A percentile compares a stretch with the other conserved stretches of the same genome.
Evolutionary conservation across 2,113 vertebrate species (phyloP).

Genomic region (Cromileptes altivelis): DNA sequence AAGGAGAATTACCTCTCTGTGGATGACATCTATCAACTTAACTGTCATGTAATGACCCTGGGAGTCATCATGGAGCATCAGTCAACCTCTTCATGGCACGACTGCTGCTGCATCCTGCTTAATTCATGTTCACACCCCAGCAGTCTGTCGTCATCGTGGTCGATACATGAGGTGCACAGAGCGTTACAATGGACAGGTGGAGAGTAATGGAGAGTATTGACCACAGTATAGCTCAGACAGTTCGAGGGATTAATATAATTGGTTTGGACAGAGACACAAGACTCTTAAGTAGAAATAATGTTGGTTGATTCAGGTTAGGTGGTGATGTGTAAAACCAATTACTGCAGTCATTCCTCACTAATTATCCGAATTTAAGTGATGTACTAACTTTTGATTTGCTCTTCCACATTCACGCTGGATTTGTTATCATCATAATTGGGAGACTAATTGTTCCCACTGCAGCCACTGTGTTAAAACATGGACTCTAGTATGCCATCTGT

Average conservation of each 20-base stretch:
- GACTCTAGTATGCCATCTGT: neutral
- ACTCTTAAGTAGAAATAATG: slow-evolving; percentile 29
- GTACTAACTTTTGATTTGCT: slow-evolving; percentile 21
- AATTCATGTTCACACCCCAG: slow-evolving; percentile 71
- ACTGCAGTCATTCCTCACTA: slow-evolving; percentile 39
- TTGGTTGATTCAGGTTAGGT: slow-evolving; percentile 37
- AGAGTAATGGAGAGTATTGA: slow-evolving; percentile 48
- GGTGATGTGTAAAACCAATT: slow-evolving; percentile 58
- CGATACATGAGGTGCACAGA: slow-evolving; percentile 40
- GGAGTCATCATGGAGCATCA: slow-evolving; percentile 67
- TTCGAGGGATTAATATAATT: slow-evolving; percentile 25
- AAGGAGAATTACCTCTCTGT: slow-evolving; percentile 76
- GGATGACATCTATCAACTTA: slow-evolving; percentile 75
- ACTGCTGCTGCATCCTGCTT: slow-evolving; percentile 56
- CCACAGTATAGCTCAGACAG: slow-evolving; percentile 8
- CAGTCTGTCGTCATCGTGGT: slow-evolving; percentile 42
- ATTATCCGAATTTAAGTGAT: slow-evolving; percentile 41
- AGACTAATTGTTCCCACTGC: slow-evolving; percentile 26
- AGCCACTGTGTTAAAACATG: neutral
- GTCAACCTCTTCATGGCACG: slow-evolving; percentile 54
- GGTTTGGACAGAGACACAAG: slow-evolving; percentile 34
- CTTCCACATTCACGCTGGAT: neutral
- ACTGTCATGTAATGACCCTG: slow-evolving; percentile 80
- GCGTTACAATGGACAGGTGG: slow-evolving; percentile 33
- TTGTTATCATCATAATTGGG: slow-evolving; percentile 15